Evolutionary conservation across 2,113 vertebrate species (phyloP), one percentile per base, ranked within the genome.

Genomic region (Isichthys henryi): DNA sequence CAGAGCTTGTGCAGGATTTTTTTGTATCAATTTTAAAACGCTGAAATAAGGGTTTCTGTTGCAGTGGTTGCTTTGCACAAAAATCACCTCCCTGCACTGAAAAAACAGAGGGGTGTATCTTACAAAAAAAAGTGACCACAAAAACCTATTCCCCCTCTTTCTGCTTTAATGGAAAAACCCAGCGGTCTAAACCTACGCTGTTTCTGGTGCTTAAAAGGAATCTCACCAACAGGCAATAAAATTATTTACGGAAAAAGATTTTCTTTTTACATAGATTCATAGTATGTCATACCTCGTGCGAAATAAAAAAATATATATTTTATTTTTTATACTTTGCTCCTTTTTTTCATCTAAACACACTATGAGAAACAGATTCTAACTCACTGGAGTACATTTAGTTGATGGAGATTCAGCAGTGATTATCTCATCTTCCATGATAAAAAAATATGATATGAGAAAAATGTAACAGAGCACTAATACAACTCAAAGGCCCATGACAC

Each of bases 141-240:
- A 93, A 93, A 93, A 92, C 95, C 91, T 90, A 92, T 94, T 95
- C 92, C 97, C 97, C 97, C 94, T 92, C 90, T 92, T 94, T 89
- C 93, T 92, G 91, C 91, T 91, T 93, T 92, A 97, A 95, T 97
- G 97, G 97, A 96, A 96, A 95, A 96, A 94, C 94, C 98, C 95
- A 93, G 92, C 92, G 91, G 92, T 93, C 95, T 92, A 91, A 82
- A 91, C 90, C 92, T 93, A 93, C 27, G 31, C n/a, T 56, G 13
- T 93, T 94, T 96, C 94, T 94, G 94, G 95, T 92, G 95, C 95
- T 95, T 96, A 94, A 93, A 93, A 93, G 92, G 91, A 93, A 92
- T 92, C 82, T 93, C 93, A 93, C 91, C 90, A 92, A 89, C 91
- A 58, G 88, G 93, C 92, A 94, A 13, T 88, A 45, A 39, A 48